A percentile compares a stretch with the other conserved stretches of the same genome.
These are phyloP conservation scores for Drosophila teissieri DNA, from an alignment of 1,140 invertebrate species.

Conservation along the genomic window DNA sequence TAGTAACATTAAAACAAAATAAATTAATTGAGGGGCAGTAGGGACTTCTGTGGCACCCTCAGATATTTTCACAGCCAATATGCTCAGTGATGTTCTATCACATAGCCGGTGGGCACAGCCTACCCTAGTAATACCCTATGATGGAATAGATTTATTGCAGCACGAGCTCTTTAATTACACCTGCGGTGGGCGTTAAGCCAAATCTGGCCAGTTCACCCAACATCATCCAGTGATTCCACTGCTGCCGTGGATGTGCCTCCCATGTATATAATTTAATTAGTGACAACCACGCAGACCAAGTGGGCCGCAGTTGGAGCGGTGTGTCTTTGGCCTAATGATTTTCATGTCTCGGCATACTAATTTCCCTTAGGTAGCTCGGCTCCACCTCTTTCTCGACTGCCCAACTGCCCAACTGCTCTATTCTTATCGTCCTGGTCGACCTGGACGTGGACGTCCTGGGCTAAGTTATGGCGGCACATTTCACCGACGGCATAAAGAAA, in stretches of 20 bases:
- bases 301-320: constrained; percentile 23
- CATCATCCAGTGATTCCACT: constrained; percentile 1
- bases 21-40: no score
- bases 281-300: constrained; percentile 55
- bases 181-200: constrained; percentile 50
- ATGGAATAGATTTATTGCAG: constrained; percentile 58
- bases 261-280: constrained; percentile 77
- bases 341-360: constrained; percentile 76
- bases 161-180: constrained; percentile 71
- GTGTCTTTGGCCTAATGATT: constrained; percentile 62
- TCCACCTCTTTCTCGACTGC: constrained; percentile 1
- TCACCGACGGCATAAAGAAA: constrained; percentile 58
- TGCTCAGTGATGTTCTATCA: not conserved
- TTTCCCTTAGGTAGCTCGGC: constrained; percentile 50
- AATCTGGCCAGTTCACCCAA: constrained; percentile 19
- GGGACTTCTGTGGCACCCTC: no score
- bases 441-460: not conserved
- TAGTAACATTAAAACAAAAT: no score
- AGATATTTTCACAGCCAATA: not conserved
- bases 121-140: constrained; percentile 12
- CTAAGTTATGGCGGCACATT: constrained; percentile 73
- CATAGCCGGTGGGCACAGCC: not conserved
- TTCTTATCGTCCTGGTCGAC: constrained; percentile 21
- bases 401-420: not conserved
- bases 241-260: constrained; percentile 20